Base-by-base conservation (phyloP, 2,888 invertebrate species). In the Tridacna gigas region DNA sequence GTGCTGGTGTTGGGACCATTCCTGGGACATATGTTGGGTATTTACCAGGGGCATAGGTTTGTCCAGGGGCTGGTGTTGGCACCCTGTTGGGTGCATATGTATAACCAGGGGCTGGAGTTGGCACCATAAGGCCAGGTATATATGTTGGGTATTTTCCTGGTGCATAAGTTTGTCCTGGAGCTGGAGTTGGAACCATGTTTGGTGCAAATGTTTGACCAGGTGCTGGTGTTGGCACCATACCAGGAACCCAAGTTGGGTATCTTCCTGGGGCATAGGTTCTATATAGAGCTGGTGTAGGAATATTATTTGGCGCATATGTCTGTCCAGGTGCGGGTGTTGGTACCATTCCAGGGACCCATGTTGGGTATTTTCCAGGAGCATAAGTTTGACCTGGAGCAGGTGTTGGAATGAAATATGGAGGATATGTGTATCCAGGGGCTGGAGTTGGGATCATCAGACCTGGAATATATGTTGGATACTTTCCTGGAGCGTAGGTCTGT, bases 281-380 rank as follows among this genome's bases (percentile, higher is more conserved):
- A n/a, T 85, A 86, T 45, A 80, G 83, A 15, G 86, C 86, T 48
- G 85, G 83, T 66, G 89, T 88, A 74, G 88, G 88, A n/a, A 87
- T 65, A 63, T 60, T 75, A 15, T 69, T 80, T 67, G 88, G 85
- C 45, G 83, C 82, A 79, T 79, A 86, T 25, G 89, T 90, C 26
- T 75, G n/a, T 9, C 88, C 86, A 61, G 90, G 91, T 13, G 83
- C 86, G 22, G 87, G 87, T 71, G 88, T 90, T 20, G 84, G 86
- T 18, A 86, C 87, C 79, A 86, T 84, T 26, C 85, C 86, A 26
- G 88, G 86, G 11, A 86, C 73, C 25, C 48, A 86, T 47, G 88
- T 88, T 67, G 88, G 88, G 75, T 81, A 87, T 67, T 79, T 75
- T 7, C 83, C 80, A 28, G 91, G 91, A 47, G 88, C 84, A 74